phyloP scores from a whole-genome alignment of 1,140 invertebrate genomes.

The Drosophila kohkoa region DNA sequence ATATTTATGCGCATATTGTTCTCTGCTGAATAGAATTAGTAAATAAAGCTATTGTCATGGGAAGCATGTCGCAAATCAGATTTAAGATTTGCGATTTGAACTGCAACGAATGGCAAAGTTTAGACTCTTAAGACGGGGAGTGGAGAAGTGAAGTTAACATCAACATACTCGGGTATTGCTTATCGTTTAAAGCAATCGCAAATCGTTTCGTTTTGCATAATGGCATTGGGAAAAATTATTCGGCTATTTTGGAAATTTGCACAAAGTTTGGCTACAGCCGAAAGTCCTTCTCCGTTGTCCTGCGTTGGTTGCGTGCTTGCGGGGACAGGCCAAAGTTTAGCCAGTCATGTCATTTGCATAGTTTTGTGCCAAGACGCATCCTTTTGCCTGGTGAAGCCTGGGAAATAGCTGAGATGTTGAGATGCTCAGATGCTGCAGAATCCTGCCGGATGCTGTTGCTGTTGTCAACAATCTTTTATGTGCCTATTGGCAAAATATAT shows the following conservation, averaged over 20 bases:
- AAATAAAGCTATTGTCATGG: background rate
- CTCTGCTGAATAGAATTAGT: no score
- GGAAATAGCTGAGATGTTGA: constrained; percentile 6
- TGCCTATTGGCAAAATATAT: constrained; percentile 78
- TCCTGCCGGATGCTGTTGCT: constrained; percentile 58
- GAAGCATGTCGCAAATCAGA: background rate
- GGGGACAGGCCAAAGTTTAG: constrained; percentile 64
- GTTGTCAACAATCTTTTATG: constrained; percentile 82
- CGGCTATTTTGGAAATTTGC: constrained; percentile 51
- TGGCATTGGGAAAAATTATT: constrained; percentile 61
- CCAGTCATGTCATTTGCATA: constrained; percentile 82
- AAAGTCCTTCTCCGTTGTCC: constrained; percentile 4
- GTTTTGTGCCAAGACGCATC: constrained; percentile 65
- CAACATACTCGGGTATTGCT: constrained; percentile 63
- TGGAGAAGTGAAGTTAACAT: background rate
- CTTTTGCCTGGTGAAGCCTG: constrained; percentile 13
- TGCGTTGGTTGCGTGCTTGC: constrained; percentile 41
- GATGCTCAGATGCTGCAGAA: background rate
- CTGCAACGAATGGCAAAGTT: background rate
- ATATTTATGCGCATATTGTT: no score
- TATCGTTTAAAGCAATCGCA: constrained; percentile 81
- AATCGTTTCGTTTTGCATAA: constrained; percentile 81
- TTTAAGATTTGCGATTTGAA: constrained; percentile 2
- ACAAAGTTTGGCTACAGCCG: constrained; percentile 23
- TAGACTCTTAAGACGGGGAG: background rate